phyloP scores from a whole-genome alignment of 2,113 vertebrate species.

The Trematomus loennbergii region DNA sequence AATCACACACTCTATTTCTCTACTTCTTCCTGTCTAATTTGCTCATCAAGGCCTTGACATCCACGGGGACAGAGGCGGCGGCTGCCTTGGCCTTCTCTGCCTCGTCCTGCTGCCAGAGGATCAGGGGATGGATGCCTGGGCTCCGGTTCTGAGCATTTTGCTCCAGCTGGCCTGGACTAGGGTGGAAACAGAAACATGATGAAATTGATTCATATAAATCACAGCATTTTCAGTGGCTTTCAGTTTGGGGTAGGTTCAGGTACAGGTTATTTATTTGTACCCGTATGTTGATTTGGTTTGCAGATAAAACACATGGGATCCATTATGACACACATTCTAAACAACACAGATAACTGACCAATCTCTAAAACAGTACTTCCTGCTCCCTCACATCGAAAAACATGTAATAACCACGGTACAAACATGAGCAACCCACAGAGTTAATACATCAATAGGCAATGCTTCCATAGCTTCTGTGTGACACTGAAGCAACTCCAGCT shows the following conservation, averaged over 20 bases:
- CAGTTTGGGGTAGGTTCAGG: not conserved
- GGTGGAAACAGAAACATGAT: constrained; percentile 3
- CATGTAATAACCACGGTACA: too few species aligned
- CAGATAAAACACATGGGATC: too few species aligned
- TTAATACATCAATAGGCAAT: too few species aligned
- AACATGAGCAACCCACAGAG: too few species aligned
- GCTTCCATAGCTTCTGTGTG: too few species aligned
- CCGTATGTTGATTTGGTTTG: too few species aligned
- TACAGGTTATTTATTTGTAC: too few species aligned
- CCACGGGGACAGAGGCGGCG: constrained; percentile 82
- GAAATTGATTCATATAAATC: not conserved
- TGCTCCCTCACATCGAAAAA: too few species aligned
- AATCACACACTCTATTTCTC: not conserved
- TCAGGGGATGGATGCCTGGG: constrained; percentile 89
- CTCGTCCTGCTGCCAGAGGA: constrained; percentile 91
- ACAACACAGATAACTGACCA: too few species aligned
- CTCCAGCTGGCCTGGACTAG: constrained; percentile 83
- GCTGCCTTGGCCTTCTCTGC: constrained; percentile 90
- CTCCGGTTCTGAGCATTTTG: constrained; percentile 87
- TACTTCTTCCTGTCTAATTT: constrained; percentile 92
- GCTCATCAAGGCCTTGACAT: constrained; percentile 98
- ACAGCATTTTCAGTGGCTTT: not conserved
- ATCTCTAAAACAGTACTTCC: too few species aligned
- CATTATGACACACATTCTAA: too few species aligned
- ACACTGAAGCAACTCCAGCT: too few species aligned